These are phyloP conservation scores for Cyprinella venusta DNA, from an alignment of 2,797 vertebrate genomes.

Conservation along the genomic window DNA sequence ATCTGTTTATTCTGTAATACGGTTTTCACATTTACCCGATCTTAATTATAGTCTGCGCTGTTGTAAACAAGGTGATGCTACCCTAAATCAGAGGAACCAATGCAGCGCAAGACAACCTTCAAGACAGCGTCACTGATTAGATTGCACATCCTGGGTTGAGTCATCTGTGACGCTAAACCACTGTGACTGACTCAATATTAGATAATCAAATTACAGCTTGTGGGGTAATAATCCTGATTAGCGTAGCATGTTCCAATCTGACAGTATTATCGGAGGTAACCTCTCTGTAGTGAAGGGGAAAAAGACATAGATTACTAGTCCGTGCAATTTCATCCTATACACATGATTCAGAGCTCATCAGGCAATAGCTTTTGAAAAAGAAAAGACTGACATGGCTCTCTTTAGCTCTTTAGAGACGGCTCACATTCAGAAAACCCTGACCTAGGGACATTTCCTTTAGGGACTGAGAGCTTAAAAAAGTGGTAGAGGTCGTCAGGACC, in stretches of 20 bases:
- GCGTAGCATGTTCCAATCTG: constrained; percentile 35
- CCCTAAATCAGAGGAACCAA: constrained; percentile 27
- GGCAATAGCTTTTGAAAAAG: not conserved
- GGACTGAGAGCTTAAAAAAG: not conserved
- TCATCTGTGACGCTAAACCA: constrained; percentile 29
- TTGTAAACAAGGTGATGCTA: constrained; percentile 17
- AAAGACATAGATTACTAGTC: constrained; percentile 5
- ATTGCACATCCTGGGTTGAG: constrained; percentile 25
- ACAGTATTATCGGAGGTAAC: constrained; percentile 41
- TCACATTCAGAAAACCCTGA: not conserved
- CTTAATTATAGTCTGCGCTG: not conserved
- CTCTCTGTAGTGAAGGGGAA: constrained; percentile 11
- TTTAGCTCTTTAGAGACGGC: not conserved
- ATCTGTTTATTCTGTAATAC: not conserved
- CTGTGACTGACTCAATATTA: constrained; percentile 31
- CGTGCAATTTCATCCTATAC: not conserved
- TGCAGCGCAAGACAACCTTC: constrained; percentile 6
- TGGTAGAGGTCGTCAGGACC: not conserved
- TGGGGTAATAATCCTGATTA: constrained; percentile 39
- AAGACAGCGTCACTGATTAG: constrained; percentile 7
- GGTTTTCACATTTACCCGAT: not conserved
- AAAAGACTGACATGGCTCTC: constrained; percentile 2
- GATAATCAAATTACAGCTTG: constrained; percentile 45
- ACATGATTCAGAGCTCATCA: not conserved
- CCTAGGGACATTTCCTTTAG: constrained; percentile 6